Conservation (phyloP, 2,888 invertebrate species). For the Callyntrura guangdongensis region DNA sequence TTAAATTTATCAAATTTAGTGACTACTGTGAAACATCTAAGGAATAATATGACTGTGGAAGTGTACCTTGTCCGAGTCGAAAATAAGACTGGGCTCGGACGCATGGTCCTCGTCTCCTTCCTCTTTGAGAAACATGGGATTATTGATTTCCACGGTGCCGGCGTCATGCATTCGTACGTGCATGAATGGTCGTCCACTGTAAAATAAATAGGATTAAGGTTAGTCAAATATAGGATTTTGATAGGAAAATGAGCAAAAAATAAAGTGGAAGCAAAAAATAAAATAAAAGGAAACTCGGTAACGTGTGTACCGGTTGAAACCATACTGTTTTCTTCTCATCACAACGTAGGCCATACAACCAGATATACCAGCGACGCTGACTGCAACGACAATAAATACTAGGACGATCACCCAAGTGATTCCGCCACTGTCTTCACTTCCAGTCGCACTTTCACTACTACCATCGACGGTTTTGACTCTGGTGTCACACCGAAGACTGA, state of each 20-base stretch:
- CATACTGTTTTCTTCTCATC: slow-evolving; percentile 84
- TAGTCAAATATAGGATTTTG: neutral
- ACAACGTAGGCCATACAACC: slow-evolving; percentile 84
- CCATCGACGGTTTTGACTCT: slow-evolving; percentile 37
- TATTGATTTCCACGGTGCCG: slow-evolving; percentile 91
- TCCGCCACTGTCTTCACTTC: slow-evolving; percentile 80
- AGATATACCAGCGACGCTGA: slow-evolving; percentile 83
- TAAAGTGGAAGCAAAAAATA: slow-evolving; percentile 16
- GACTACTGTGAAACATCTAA: no score
- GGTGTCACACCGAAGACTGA: slow-evolving; percentile 85
- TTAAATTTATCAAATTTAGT: slow-evolving; percentile 1
- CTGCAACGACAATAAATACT: slow-evolving; percentile 84
- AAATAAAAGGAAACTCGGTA: slow-evolving; percentile 73
- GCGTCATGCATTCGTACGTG: slow-evolving; percentile 94
- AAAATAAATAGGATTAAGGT: no score
- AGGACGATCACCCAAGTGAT: slow-evolving; percentile 84
- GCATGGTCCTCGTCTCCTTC: slow-evolving; percentile 87
- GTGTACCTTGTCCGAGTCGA: slow-evolving; percentile 89
- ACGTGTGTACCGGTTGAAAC: slow-evolving; percentile 75
- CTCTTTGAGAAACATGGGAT: slow-evolving; percentile 94
- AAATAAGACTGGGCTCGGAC: slow-evolving; percentile 87
- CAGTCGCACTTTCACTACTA: slow-evolving; percentile 53
- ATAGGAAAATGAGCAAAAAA: neutral
- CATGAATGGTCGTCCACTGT: slow-evolving; percentile 90
- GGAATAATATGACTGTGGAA: no score